Evolutionary conservation across 2,888 invertebrate species (phyloP), one percentile per base, ranked within the genome.

Genomic region (Colostygia pectinataria): DNA sequence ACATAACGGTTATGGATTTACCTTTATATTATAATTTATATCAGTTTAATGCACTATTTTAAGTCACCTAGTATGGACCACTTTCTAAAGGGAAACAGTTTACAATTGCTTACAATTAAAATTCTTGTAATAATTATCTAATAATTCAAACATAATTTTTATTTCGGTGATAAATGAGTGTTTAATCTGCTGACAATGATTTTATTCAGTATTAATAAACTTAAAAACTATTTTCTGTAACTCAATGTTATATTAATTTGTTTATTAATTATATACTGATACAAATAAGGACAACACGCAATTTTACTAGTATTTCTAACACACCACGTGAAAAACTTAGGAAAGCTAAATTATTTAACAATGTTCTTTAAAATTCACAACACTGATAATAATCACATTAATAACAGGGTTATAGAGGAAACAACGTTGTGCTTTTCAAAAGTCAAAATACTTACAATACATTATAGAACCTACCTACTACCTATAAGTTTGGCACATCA

Each of bases 61-160:
- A 90, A 90, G 86, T 90, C 88, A 88, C 86, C 84, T 90, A 88
- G 71, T 78, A 83, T 90, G 90, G 90, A 89, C 90, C 90, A 83
- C 90, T 72, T 80, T 83, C 88, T 88, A 89, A 83, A 74, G 83
- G 74, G 65, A 72, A 71, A 61, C 60, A 47, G 59, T 53, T n/a
- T 57, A 53, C 2, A 6, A 20, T 4, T 20, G 6, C 51, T 56
- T 53, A 56, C 6, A 14, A 47, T 55, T 55, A 54, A 59, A 41
- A 25, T 32, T 27, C n/a, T n/a, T n/a, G n/a, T n/a, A n/a, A n/a
- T n/a, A n/a, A n/a, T n/a, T n/a, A n/a, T n/a, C n/a, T n/a, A n/a
- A n/a, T n/a, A n/a, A n/a, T n/a, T n/a, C n/a, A n/a, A n/a, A n/a
- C n/a, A n/a, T n/a, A n/a, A n/a, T n/a, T n/a, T n/a, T n/a, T n/a